phyloP scores from a whole-genome alignment of 2,797 vertebrate species.

The Paedocypris micromegethes region DNA sequence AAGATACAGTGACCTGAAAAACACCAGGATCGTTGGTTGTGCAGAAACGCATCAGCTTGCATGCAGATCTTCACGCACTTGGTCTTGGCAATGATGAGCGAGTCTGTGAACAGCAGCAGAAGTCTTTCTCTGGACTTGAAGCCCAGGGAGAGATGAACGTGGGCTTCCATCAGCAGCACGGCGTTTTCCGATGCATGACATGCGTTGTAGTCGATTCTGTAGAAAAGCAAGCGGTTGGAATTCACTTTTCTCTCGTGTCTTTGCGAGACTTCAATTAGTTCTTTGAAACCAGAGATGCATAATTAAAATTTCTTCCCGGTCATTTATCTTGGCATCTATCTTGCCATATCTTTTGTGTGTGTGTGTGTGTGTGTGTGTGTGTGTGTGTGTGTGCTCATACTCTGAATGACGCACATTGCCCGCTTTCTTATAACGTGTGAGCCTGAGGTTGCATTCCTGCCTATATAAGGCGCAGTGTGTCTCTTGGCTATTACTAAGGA shows the following conservation, averaged over 20 bases:
- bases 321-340: not conserved
- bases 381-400: not conserved
- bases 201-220: conserved; percentile 54
- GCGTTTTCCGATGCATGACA: conserved; percentile 48
- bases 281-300: not conserved
- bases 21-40: no score
- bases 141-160: conserved; percentile 74
- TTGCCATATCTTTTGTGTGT: not conserved
- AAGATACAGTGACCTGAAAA: conserved; percentile 61
- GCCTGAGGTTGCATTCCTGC: conserved; percentile 36
- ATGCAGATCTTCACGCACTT: conserved; percentile 64
- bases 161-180: conserved; percentile 72
- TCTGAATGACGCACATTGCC: conserved; percentile 34
- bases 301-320: not conserved
- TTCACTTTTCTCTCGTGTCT: not conserved
- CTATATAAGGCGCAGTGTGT: conserved; percentile 36
- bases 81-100: conserved; percentile 78
- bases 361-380: not conserved
- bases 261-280: not conserved
- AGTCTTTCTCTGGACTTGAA: conserved; percentile 82
- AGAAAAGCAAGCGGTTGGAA: conserved; percentile 1
- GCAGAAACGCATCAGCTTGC: no score
- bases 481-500: conserved; percentile 29
- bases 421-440: conserved; percentile 27
- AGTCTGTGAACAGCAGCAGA: conserved; percentile 78